A percentile compares a stretch with the other conserved stretches of the same genome.
Conservation (phyloP, 2,113 vertebrate species). For the Danionella cerebrum region DNA sequence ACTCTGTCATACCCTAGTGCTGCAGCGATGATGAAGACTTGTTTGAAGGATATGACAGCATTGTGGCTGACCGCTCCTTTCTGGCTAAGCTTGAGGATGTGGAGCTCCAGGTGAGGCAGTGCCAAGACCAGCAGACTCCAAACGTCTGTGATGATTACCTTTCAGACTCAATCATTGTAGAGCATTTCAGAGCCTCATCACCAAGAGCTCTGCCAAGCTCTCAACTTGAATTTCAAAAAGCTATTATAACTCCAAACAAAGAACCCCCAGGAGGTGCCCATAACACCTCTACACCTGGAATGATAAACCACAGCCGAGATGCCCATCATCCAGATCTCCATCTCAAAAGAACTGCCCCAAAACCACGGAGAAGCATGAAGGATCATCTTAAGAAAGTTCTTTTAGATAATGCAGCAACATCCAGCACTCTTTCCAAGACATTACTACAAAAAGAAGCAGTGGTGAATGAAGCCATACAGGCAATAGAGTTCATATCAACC, state of each 20-base stretch:
- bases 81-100: slow-evolving; percentile 66
- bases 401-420: slow-evolving; percentile 76
- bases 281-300: slow-evolving; percentile 41
- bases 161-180: slow-evolving; percentile 41
- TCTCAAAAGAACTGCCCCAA: not conserved
- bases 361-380: slow-evolving; percentile 68
- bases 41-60: slow-evolving; percentile 79
- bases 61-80: slow-evolving; percentile 68
- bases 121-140: not conserved
- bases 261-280: not conserved
- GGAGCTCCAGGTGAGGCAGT: slow-evolving; percentile 52
- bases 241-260: slow-evolving; percentile 22
- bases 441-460: slow-evolving; percentile 71
- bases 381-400: slow-evolving; percentile 81
- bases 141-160: not conserved
- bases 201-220: slow-evolving; percentile 69
- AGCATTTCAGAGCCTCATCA: slow-evolving; percentile 43
- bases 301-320: not conserved
- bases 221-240: slow-evolving; percentile 59
- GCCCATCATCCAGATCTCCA: not conserved
- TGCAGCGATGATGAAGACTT: slow-evolving; percentile 75
- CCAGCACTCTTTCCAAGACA: slow-evolving; percentile 63
- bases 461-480: slow-evolving; percentile 71
- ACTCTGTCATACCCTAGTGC: slow-evolving; percentile 57
- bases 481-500: slow-evolving; percentile 58